A percentile compares a stretch with the other conserved stretches of the same genome.
phyloP scores from a whole-genome alignment of 1,140 invertebrate species.

The Lucilia cuprina region DNA sequence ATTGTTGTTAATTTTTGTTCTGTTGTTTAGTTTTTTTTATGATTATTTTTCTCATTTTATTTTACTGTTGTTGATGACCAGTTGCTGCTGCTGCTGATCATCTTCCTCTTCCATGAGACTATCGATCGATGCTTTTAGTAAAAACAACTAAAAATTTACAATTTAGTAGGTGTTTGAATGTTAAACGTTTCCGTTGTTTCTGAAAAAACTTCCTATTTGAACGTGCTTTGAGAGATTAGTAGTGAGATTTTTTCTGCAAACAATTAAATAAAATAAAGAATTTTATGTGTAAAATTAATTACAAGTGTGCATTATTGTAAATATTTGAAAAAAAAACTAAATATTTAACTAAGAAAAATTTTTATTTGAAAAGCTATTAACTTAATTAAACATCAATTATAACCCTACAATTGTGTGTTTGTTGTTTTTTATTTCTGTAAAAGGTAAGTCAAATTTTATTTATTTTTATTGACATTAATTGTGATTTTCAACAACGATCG shows the following conservation, averaged over 20 bases:
- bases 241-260: background rate
- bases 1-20: background rate
- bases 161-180: constrained; percentile 10
- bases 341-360: background rate
- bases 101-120: background rate
- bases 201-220: background rate
- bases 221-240: background rate
- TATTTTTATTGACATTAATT: background rate
- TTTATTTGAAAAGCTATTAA: background rate
- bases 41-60: background rate
- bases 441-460: background rate
- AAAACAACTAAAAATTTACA: background rate
- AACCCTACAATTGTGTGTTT: background rate
- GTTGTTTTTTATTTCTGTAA: background rate
- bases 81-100: background rate
- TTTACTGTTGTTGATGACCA: too few relatives aligned
- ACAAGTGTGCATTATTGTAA: too few relatives aligned
- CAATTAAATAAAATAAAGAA: too few relatives aligned
- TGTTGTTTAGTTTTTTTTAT: background rate
- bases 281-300: too few relatives aligned
- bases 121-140: background rate
- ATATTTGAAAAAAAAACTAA: background rate
- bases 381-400: too few relatives aligned
- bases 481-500: background rate
- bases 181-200: constrained; percentile 17